Evolutionary conservation across 1,140 invertebrate species (phyloP), one percentile per base, ranked within the genome.

Genomic region (Drosophila tsacasi): DNA sequence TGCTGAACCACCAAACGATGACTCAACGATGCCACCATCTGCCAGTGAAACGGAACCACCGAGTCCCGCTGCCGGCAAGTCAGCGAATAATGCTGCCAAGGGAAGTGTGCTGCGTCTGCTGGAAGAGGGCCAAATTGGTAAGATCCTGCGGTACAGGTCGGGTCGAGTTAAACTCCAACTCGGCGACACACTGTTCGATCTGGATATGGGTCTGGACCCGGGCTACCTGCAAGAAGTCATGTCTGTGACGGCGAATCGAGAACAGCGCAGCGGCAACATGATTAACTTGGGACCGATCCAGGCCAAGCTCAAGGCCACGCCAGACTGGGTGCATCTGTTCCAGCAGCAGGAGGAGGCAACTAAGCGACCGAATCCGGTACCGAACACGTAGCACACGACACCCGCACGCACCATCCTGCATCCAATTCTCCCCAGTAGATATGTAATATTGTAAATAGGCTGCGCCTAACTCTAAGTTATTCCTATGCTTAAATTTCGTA

Each of bases 41-140:
- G 57, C 40, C 46, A 25, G 71, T 10, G 57, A 58, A 19, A 50
- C 62, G 12, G 74, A 78, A 40, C 46, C 71, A 8, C 25, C 37
- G 10, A 83, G 76, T 68, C 81, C 72, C 13, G 21, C 66, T 0
- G 37, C 49, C 0, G 21, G 32, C 4, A 68, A 67, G 19, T 42
- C 30, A 9, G 5, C 39, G 1, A 79, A 30, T 37, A 79, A 30
- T 37, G 37, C 65, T 10, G 15, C 64, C 19, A 84, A 85, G 54
- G 60, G 21, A 1, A 90, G 84, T 54, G 60, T 89, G 4, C 46
- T 92, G 1, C 61, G 87, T 4, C 82, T 90, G 60, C 46, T 95
- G 69, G 94, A 94, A 67, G 95, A 95, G 57, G 95, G 95, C 2
- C 93, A 93, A 61, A 94, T 95, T 49, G 95, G 95, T 6, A 95